Evolutionary conservation across 2,113 vertebrate genomes (phyloP).

Genomic region (Parus major): DNA sequence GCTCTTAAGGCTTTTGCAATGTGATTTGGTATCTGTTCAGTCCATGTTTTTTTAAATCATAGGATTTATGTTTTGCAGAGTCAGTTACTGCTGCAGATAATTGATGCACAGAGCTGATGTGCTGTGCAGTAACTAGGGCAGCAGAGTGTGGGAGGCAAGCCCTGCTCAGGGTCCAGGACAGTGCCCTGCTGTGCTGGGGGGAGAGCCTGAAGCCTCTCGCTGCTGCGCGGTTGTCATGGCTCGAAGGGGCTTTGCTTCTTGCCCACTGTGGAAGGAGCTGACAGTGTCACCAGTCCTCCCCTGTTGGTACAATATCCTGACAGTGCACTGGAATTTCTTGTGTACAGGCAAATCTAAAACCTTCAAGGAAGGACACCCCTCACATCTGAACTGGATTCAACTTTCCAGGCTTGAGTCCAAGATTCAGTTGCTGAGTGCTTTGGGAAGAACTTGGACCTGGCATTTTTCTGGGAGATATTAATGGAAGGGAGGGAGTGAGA

Average conservation of each 20-base stretch:
- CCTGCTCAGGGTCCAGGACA: background rate
- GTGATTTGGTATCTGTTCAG: background rate
- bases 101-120: background rate
- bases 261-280: background rate
- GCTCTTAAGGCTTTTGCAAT: background rate
- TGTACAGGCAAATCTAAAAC: background rate
- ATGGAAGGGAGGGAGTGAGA: constrained; percentile 29
- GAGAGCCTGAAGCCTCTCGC: background rate
- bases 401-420: constrained; percentile 37
- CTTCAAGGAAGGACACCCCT: background rate
- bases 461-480: constrained; percentile 30
- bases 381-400: background rate
- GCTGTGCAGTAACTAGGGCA: background rate
- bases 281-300: background rate
- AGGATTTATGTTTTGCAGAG: background rate
- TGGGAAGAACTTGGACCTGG: background rate
- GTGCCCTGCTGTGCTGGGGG: background rate
- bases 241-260: background rate
- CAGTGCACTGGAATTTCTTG: background rate
- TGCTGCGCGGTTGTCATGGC: background rate
- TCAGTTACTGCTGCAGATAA: background rate
- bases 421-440: background rate
- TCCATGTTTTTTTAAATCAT: background rate
- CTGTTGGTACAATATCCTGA: background rate
- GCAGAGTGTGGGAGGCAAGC: background rate